Base-by-base conservation (phyloP, 2,113 vertebrate species). In the Misgurnus anguillicaudatus region DNA sequence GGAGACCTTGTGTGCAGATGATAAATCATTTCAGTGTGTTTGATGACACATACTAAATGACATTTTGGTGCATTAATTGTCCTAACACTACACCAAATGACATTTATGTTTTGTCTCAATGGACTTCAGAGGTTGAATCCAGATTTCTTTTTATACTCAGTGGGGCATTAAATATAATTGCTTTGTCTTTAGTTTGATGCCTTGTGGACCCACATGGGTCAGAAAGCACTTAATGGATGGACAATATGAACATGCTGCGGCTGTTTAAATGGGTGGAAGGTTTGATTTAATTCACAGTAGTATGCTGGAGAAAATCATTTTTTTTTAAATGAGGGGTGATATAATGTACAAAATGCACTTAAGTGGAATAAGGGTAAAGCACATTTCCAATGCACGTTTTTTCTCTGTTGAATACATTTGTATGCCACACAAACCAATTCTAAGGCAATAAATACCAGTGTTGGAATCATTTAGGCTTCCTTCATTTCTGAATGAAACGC, bases 181-280 rank as follows among this genome's bases (percentile, higher is more conserved):
- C 41, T 55, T 72, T 72, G 70, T 72, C 70, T 72, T 72, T 58
- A 72, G 70, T 72, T 72, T 58, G 51, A 72, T 72, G n/a, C 42
- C 53, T 72, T 14, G 17, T 73, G 38, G 53, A 61, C 13, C 53
- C 70, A 45, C 19, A 73, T 62, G 58, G 72, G 55, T 74, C 70
- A 73, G 38, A 73, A 73, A 42, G 39, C 53, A 73, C 38, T 39
- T 73, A 73, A 73, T 74, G 72, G 58, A 36, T 62, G 57, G 57
- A 62, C 58, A 61, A 61, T 74, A 42, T 61, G 72, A n/a, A 74
- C 57, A 62, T 9, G n/a, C 57, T 42, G 53, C 31, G 0, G 21
- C 41, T 48, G 72, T 62, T 74, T 48, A 62, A 74, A 74, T 47
- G 57, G 41, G 39, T 60, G 39, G 8, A 47, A 45, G 58, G 72